Base-by-base conservation (phyloP, 2,888 invertebrate species). In the Toxonevra muliebris region DNA sequence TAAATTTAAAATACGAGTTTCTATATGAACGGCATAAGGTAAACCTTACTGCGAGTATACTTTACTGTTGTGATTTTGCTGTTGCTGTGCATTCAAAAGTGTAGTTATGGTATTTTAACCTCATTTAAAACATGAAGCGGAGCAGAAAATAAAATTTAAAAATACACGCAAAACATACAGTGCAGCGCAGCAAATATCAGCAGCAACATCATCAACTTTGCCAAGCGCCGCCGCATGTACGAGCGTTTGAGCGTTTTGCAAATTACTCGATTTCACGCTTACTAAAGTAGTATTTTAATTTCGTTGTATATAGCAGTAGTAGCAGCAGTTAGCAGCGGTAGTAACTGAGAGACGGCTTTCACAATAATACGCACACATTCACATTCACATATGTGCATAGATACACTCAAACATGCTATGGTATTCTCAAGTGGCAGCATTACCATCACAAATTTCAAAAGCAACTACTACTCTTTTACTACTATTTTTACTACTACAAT, bases 81-180 rank as follows among this genome's bases (percentile, higher is more conserved):
- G 61, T 41, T 72, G 70, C 20, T 65, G 63, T 53, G 68, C 69
- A 15, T 43, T 67, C 45, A 30, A 30, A 30, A 58, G 42, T 70
- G 69, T 42, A 53, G 59, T 68, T 65, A 69, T 62, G 65, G 65
- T 45, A 61, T 52, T 69, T 41, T 62, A 69, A 60, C 69, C 65
- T 66, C 66, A 69, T 69, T 69, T 69, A 66, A 66, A 63, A 50
- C 60, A 66, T 60, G 65, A 66, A 66, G 63, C 69, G 69, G 66
- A 66, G 69, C 69, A 69, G 62, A 69, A 62, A 68, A 40, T 40
- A 60, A 48, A 17, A 45, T 53, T 58, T 55, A 11, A 9, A 40
- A 19, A 20, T 40, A 30, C 30, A 15, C 11, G 48, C 11, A 45
- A 45, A 48, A 15, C 48, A 15, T 11, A 8, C 41, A 52, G 50